Evolutionary conservation across 1,140 invertebrate genomes (phyloP), one percentile per base, ranked within the genome.

Genomic region (Pseudomyrmex concolor): DNA sequence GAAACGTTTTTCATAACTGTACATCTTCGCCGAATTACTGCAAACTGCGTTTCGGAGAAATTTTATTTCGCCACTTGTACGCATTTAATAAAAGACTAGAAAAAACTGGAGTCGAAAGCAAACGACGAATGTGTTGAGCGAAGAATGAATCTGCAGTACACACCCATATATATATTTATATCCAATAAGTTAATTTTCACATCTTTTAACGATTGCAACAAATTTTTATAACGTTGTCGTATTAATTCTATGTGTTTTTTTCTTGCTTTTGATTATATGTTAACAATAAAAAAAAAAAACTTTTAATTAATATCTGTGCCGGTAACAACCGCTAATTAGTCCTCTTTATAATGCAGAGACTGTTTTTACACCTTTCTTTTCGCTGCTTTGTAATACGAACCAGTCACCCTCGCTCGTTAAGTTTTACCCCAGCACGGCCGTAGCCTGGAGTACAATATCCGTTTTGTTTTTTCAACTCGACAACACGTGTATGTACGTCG

Each of bases 221-320:
- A 4, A 60, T 71, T 57, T 59, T 78, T 15, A 5, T 13, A 55
- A 17, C 63, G 50, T 45, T 72, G 55, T 12, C 17, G 22, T 64
- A 66, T 63, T 72, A 85, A 19, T 70, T 55, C 59, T 48, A 25
- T 25, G n/a, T 7, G 19, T 34, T 54, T 62, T 81, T 84, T 77
- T 51, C 59, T 78, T 76, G 51, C 50, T 67, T 34, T 34, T 72
- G 64, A 34, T 34, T 34, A 0, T 34, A 34, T 34, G 54, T 86
- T 82, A 76, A n/a, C n/a, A n/a, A n/a, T n/a, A 64, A 59, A 34
- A 73, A 45, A 54, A 84, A 81, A 48, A 45, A 81, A 15, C 59
- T 89, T 89, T 88, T 86, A 89, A 89, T 89, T 86, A 85, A 86
- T 84, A 80, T 63, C 62, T 74, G 55, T 62, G 25, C 25, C 25